These are phyloP conservation scores for Euphydryas editha DNA, from an alignment of 2,888 invertebrate species.

Conservation along the genomic window DNA sequence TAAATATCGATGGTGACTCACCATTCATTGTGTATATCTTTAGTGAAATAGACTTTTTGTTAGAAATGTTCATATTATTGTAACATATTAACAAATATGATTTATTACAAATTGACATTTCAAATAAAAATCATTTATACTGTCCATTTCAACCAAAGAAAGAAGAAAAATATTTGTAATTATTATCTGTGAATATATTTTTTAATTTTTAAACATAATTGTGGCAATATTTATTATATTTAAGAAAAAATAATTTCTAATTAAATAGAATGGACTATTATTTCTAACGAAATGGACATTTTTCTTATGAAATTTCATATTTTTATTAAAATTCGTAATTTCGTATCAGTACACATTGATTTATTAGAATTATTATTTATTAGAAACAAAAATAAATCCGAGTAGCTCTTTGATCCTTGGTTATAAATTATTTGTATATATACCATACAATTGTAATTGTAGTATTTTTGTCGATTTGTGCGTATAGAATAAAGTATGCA, in stretches of 20 bases:
- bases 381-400: not conserved
- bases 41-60: no score
- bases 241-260: no score
- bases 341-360: slow-evolving; percentile 27
- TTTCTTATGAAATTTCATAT: slow-evolving; percentile 7
- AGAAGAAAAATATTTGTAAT: not conserved
- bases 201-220: not conserved
- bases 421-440: not conserved
- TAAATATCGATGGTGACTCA: no score
- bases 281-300: not conserved
- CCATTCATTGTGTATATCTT: no score
- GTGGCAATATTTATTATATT: no score
- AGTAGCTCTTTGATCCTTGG: not conserved
- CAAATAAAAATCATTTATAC: not conserved
- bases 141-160: not conserved
- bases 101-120: not conserved
- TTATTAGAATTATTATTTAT: not conserved
- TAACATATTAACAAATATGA: not conserved
- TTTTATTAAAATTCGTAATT: slow-evolving; percentile 28
- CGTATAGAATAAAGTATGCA: slow-evolving; percentile 9
- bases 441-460: not conserved
- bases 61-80: not conserved
- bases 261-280: no score
- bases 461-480: slow-evolving; percentile 3
- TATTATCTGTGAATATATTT: not conserved